Percentiles rank a stretch among this genome's conserved stretches.
These are phyloP conservation scores for rabbit (Oryctolagus cuniculus) DNA, from an alignment of 2,113 vertebrate genomes.

Conservation along the genomic window DNA sequence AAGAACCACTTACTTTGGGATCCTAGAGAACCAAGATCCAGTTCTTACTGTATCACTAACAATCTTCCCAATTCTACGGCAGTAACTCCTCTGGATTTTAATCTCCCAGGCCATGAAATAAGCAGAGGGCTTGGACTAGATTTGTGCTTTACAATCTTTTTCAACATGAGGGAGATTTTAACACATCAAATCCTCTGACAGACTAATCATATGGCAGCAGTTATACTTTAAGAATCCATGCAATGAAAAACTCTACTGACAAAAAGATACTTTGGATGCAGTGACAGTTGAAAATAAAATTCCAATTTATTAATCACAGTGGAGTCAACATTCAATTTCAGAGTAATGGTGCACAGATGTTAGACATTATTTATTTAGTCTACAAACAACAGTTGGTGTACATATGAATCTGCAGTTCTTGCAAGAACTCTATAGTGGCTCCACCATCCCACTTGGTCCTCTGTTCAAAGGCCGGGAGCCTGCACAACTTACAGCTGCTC, in stretches of 20 bases:
- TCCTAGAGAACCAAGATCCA: not conserved
- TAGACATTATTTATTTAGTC: constrained; percentile 67
- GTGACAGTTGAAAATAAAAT: constrained; percentile 65
- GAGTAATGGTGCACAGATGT: constrained; percentile 68
- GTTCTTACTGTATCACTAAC: not conserved
- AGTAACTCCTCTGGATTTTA: not conserved
- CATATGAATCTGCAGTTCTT: constrained; percentile 57
- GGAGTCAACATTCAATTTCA: constrained; percentile 55
- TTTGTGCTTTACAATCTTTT: not conserved
- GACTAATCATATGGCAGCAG: constrained; percentile 40
- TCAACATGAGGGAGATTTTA: not conserved
- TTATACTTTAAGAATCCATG: constrained; percentile 41
- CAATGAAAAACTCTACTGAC: constrained; percentile 55
- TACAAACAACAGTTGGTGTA: constrained; percentile 65
- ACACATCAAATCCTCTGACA: constrained; percentile 3
- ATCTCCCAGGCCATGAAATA: not conserved
- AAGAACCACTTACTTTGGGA: not conserved
- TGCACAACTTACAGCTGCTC: not conserved
- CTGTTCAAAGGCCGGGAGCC: constrained; percentile 18
- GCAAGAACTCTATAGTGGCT: constrained; percentile 7
- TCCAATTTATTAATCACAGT: constrained; percentile 56
- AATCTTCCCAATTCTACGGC: not conserved
- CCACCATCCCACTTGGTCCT: not conserved
- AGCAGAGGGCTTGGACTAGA: not conserved
- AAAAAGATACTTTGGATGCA: constrained; percentile 58